Evolutionary conservation across 2,113 vertebrate species (phyloP), one percentile per base, ranked within the genome.

Genomic region (Tringa solitaria): DNA sequence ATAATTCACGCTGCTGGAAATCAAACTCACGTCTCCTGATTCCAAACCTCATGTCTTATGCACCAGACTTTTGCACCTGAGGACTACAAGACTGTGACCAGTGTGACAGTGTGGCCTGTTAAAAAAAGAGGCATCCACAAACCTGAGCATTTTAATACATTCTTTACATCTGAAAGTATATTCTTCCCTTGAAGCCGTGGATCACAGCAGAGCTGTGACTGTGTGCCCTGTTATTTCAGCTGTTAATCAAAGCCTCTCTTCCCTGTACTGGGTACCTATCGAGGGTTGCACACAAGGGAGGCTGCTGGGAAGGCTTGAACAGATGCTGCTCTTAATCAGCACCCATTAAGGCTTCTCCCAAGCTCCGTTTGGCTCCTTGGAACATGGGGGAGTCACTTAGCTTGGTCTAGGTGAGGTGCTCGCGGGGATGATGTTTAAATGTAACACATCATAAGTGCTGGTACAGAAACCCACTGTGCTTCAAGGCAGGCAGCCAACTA

Each of bases 401-500:
- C 13, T 33, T 3, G 39, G 60, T 67, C 35, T 80, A 51, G 79
- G 60, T 83, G 46, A 61, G 50, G 39, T 76, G 39, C 12, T 90
- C 0, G 0, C 75, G 86, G 41, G 37, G 59, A 7, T 78, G 64
- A 78, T 72, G 30, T 78, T 94, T 89, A 57, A 93, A 92, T 63
- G 39, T 82, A 89, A 68, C 22, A 53, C 32, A 20, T 68, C 50
- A 0, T 60, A 92, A 94, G 64, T 43, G 56, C n/a, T 67, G 54
- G 28, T 73, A 93, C 60, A 93, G 88, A 94, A 94, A 78, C 22
- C 80, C 35, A 72, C 79, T 76, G 80, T 88, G 63, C 59, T 81
- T 84, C 76, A 67, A 81, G 95, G 85, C 80, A 95, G 53, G 27
- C 73, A 64, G 90, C 87, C 93, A 96, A 51, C 33, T 74, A 35